Percentiles rank a stretch among this genome's conserved stretches.
Evolutionary conservation across 2,797 vertebrate genomes (phyloP).

Genomic region (Bucorvus abyssinicus): DNA sequence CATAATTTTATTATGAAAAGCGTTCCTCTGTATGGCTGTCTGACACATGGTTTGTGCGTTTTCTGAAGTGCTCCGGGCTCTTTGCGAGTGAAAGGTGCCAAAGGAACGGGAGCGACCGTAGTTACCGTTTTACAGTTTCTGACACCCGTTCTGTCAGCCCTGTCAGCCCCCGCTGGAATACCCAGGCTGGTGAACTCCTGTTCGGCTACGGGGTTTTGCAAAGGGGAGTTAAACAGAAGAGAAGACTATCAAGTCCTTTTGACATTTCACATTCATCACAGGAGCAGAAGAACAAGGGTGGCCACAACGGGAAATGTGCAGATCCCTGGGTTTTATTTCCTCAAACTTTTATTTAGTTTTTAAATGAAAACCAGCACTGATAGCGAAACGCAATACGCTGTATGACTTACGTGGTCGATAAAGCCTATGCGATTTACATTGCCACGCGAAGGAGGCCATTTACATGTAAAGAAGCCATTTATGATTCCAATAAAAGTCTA

Average conservation of each 20-base stretch:
- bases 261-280: neutral
- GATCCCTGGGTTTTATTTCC: conserved; percentile 12
- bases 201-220: neutral
- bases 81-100: neutral
- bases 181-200: neutral
- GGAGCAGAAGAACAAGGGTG: neutral
- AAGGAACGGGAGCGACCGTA: neutral
- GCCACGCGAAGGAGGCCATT: conserved; percentile 38
- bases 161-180: neutral
- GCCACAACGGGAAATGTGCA: neutral
- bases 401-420: conserved; percentile 63
- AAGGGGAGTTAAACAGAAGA: neutral
- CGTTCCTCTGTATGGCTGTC: neutral
- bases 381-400: neutral
- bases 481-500: conserved; percentile 68
- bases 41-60: neutral
- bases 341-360: conserved; percentile 56
- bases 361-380: conserved; percentile 51
- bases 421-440: conserved; percentile 51
- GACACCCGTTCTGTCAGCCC: neutral
- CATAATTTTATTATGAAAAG: neutral
- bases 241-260: neutral
- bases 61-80: neutral
- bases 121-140: neutral
- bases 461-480: conserved; percentile 74